These are phyloP conservation scores for Meloidogyne exigua DNA, from an alignment of 1,140 invertebrate species.

Conservation along the genomic window DNA sequence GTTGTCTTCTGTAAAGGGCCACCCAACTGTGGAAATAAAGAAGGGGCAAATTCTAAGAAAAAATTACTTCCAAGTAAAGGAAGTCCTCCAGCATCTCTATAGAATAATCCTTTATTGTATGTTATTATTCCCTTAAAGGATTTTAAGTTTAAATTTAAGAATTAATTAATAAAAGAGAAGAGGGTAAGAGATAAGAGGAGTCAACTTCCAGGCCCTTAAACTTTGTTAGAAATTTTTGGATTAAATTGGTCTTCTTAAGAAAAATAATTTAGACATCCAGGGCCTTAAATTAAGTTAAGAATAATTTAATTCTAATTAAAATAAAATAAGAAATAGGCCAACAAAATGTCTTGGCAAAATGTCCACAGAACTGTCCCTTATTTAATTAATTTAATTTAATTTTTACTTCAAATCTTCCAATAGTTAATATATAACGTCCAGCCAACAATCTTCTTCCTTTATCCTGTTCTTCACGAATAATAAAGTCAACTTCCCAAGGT, in stretches of 20 bases:
- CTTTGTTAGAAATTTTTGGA: too few relatives aligned
- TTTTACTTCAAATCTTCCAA: constrained; percentile 30
- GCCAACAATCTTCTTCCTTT: constrained; percentile 24
- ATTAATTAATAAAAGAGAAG: neutral
- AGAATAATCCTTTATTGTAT: constrained; percentile 46
- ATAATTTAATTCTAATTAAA: too few relatives aligned
- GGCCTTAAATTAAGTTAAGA: too few relatives aligned
- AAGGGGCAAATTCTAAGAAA: constrained; percentile 28
- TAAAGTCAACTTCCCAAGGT: constrained; percentile 35
- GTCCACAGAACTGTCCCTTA: neutral
- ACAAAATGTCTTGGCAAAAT: too few relatives aligned
- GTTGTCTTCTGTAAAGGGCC: constrained; percentile 37
- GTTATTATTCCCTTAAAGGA: constrained; percentile 38
- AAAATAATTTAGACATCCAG: too few relatives aligned
- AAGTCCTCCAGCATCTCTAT: constrained; percentile 37
- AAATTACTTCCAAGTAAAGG: constrained; percentile 30
- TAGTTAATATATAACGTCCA: constrained; percentile 41
- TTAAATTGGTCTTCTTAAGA: too few relatives aligned
- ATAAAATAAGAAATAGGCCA: too few relatives aligned
- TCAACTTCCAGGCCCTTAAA: too few relatives aligned
- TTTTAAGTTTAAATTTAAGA: neutral
- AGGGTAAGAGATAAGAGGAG: too few relatives aligned
- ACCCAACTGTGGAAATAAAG: constrained; percentile 33
- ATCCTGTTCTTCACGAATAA: constrained; percentile 17
- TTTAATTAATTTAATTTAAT: neutral